Evolutionary conservation across 2,797 vertebrate genomes (phyloP), one percentile per base, ranked within the genome.

Genomic region (Pseudochromis fuscus): DNA sequence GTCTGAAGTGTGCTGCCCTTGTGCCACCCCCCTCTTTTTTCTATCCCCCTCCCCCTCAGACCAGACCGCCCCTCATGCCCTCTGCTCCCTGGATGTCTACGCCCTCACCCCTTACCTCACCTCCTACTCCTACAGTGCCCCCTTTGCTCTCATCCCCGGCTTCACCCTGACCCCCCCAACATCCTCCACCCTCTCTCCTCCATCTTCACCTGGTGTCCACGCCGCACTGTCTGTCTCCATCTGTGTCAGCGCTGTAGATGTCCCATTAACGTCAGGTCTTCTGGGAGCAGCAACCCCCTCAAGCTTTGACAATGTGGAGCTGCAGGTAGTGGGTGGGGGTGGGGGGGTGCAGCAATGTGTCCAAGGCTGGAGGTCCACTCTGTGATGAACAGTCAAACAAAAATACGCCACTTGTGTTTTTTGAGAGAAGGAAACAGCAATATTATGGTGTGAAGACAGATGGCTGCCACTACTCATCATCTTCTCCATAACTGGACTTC

Each of bases 361-460:
- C 57, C 8, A 2, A 61, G 60, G 27, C 46, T 42, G 62, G 49
- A 74, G 84, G 75, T 77, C 64, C 50, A 10, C 64, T 52, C 53
- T 37, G 44, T 19, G 63, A 74, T 7, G 33, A 64, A 28, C 75
- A 62, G 64, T 79, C 84, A 85, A 68, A 79, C 58, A 59, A 70
- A 75, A 60, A 61, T 59, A 73, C 67, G 31, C 60, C 69, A 61
- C 64, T 56, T 68, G 30, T 52, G 27, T 72, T 78, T 82, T 76
- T 48, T 10, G 42, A 45, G 57, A 19, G 33, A 65, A 75, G 83
- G 76, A 87, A 87, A 86, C 60, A 8, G 44, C 69, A 71, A 80
- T 89, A 87, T 87, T 90, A 62, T 81, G 75, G 52, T 66, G 77
- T 77, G 90, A 84, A 77, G 91, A 93, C 88, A 90, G 88, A 91